A percentile compares a stretch with the other conserved stretches of the same genome.
These are phyloP conservation scores for Tachystola acroxantha DNA, from an alignment of 2,888 invertebrate genomes.

Conservation along the genomic window DNA sequence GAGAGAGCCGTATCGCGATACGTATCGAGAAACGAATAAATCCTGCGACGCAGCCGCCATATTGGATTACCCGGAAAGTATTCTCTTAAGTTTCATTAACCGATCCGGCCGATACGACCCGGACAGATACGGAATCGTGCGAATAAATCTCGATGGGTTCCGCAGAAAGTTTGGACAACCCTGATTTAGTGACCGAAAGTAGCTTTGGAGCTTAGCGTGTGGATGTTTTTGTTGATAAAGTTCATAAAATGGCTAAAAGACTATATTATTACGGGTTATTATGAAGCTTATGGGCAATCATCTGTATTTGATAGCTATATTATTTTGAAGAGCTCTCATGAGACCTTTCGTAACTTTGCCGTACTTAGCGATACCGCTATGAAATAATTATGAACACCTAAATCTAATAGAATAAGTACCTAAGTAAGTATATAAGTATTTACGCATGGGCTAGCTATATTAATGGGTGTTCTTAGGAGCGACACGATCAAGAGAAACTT, in stretches of 20 bases:
- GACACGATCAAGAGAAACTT: too few species aligned
- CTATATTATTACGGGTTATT: too few species aligned
- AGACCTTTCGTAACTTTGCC: too few species aligned
- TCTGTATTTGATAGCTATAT: too few species aligned
- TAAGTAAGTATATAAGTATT: too few species aligned
- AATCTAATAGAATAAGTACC: too few species aligned
- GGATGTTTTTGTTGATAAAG: not conserved
- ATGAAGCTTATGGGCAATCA: too few species aligned
- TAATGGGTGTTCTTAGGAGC: too few species aligned
- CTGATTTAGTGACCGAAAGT: conserved; percentile 26
- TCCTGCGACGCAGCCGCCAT: conserved; percentile 53
- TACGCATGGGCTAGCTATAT: too few species aligned
- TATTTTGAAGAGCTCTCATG: too few species aligned
- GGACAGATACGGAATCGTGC: conserved; percentile 21
- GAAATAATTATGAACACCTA: too few species aligned
- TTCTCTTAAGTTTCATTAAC: conserved; percentile 76
- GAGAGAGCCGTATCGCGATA: conserved; percentile 55
- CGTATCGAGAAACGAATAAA: conserved; percentile 63
- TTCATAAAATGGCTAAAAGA: not conserved
- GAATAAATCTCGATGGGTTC: conserved; percentile 25
- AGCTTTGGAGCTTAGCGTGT: conserved; percentile 8
- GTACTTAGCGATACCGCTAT: too few species aligned
- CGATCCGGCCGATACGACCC: conserved; percentile 56
- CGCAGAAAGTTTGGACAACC: conserved; percentile 31
- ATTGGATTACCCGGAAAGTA: conserved; percentile 65